These are phyloP conservation scores for Phyllotreta cruciferae DNA, from an alignment of 2,888 invertebrate species.

Conservation along the genomic window DNA sequence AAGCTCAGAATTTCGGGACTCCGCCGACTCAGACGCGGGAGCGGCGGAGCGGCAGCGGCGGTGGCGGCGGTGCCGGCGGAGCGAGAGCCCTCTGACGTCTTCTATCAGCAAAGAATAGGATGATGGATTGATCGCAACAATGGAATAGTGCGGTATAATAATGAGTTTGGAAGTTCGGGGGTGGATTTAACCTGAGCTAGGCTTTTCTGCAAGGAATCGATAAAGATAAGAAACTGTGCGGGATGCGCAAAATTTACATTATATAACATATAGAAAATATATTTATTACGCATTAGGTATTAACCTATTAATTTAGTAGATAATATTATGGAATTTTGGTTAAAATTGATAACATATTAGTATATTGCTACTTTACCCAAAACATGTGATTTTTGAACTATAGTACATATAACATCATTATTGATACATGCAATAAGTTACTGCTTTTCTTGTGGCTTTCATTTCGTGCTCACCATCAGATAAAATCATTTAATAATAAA, in stretches of 20 bases:
- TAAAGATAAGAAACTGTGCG: slow-evolving; percentile 24
- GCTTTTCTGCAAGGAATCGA: slow-evolving; percentile 18
- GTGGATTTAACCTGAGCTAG: neutral
- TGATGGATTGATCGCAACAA: slow-evolving; percentile 28
- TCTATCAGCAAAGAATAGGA: slow-evolving; percentile 27
- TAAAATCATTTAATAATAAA: too few species aligned
- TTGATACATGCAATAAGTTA: too few species aligned
- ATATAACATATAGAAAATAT: neutral
- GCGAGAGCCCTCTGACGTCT: slow-evolving; percentile 23
- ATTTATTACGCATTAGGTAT: neutral
- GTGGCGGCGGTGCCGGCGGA: too few species aligned
- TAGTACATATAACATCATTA: too few species aligned
- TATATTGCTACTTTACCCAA: too few species aligned
- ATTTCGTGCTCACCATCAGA: too few species aligned
- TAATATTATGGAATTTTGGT: too few species aligned
- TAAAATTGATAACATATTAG: too few species aligned
- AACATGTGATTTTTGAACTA: too few species aligned
- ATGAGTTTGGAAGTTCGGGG: slow-evolving; percentile 18
- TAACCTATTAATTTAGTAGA: too few species aligned
- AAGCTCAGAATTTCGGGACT: slow-evolving; percentile 37
- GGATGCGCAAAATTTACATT: slow-evolving; percentile 2
- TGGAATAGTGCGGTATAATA: slow-evolving; percentile 20
- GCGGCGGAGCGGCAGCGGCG: neutral
- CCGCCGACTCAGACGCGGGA: slow-evolving; percentile 15
- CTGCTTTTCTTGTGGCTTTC: too few species aligned